phyloP scores from a whole-genome alignment of 2,888 invertebrate species.

The Molorchus minor region DNA sequence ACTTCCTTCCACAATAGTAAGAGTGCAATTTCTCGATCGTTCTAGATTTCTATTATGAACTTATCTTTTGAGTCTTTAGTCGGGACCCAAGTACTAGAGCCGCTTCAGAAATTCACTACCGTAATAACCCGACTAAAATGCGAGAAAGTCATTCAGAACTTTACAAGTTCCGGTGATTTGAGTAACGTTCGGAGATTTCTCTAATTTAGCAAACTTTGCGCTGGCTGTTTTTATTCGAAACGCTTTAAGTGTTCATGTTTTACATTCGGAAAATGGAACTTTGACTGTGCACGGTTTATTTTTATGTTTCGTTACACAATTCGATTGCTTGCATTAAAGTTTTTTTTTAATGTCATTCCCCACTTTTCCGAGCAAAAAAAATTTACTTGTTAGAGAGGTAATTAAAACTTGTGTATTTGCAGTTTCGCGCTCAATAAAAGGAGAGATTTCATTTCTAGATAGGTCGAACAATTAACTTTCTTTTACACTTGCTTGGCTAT shows the following conservation, averaged over 20 bases:
- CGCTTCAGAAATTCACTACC: slow-evolving; percentile 25
- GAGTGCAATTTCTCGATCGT: slow-evolving; percentile 18
- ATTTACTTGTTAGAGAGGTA: no score
- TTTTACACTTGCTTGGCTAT: no score
- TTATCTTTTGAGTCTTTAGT: slow-evolving; percentile 33
- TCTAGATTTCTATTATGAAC: slow-evolving; percentile 31
- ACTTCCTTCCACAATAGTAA: slow-evolving; percentile 18
- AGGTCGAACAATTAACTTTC: no score
- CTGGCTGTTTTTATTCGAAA: slow-evolving; percentile 45
- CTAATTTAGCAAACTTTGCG: slow-evolving; percentile 53
- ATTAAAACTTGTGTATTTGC: no score
- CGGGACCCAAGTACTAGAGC: slow-evolving; percentile 15
- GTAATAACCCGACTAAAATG: slow-evolving; percentile 41
- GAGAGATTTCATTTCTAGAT: no score
- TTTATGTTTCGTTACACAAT: no score
- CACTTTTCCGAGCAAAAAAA: no score
- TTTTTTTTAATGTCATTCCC: no score
- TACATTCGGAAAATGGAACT: slow-evolving; percentile 38
- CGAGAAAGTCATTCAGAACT: slow-evolving; percentile 44
- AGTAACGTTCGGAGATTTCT: slow-evolving; percentile 53
- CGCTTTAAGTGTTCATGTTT: slow-evolving; percentile 43
- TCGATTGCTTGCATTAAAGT: no score
- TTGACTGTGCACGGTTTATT: no score
- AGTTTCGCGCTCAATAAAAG: no score
- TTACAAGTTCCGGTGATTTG: slow-evolving; percentile 52